Evolutionary conservation across 2,888 invertebrate species (phyloP).

Genomic region (Tetramorium bicarinatum): DNA sequence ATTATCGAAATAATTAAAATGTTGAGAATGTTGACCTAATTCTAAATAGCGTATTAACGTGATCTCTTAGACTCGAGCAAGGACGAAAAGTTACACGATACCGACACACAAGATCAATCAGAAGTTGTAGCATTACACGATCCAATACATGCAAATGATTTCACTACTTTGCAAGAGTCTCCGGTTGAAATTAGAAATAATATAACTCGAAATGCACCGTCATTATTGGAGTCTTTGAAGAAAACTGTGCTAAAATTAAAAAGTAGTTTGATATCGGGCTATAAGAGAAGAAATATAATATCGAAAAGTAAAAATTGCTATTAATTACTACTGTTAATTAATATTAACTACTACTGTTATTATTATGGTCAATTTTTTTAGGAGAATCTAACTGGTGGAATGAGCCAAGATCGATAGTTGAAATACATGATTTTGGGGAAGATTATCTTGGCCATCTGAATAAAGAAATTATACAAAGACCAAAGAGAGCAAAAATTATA

Average conservation of each 20-base stretch:
- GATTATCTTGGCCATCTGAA: slow-evolving; percentile 32
- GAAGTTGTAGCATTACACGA: neutral
- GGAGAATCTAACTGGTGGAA: slow-evolving; percentile 56
- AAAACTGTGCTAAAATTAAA: slow-evolving; percentile 73
- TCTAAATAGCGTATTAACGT: neutral
- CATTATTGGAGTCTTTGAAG: slow-evolving; percentile 75
- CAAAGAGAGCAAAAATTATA: slow-evolving; percentile 62
- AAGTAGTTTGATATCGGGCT: slow-evolving; percentile 67
- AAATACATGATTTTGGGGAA: slow-evolving; percentile 39
- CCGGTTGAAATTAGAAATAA: neutral
- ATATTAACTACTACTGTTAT: neutral
- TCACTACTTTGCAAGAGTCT: neutral
- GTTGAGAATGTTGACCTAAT: neutral
- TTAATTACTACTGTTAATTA: neutral
- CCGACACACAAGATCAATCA: neutral
- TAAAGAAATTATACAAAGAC: slow-evolving; percentile 50
- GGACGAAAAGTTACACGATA: neutral
- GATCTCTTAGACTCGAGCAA: neutral
- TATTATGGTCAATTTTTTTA: neutral
- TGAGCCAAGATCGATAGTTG: slow-evolving; percentile 5
- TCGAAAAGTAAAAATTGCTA: slow-evolving; percentile 11
- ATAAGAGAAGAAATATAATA: slow-evolving; percentile 5
- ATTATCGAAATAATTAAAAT: slow-evolving; percentile 22
- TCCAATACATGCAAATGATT: neutral
- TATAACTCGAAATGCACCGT: slow-evolving; percentile 7